Base-by-base conservation (phyloP, 2,113 vertebrate genomes). In the Sphaerodactylus townsendi region DNA sequence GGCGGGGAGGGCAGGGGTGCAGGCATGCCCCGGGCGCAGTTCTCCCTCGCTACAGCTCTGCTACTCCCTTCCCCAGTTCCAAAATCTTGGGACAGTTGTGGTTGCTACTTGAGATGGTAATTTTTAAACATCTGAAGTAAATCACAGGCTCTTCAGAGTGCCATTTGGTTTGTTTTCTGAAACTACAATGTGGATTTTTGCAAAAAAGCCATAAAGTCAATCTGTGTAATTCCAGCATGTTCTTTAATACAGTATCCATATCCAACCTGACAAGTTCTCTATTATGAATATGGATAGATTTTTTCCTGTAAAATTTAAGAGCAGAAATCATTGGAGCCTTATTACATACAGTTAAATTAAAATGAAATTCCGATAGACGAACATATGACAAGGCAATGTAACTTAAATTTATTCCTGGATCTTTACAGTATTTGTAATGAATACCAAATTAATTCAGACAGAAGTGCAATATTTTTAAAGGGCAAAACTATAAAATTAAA, bases 321-420 rank as follows among this genome's bases (percentile, higher is more conserved):
- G 92, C 86, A 91, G 83, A 88, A 90, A 85, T 82, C 77, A 86
- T 81, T 90, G 92, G 91, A 93, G 62, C 79, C 72, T 86, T 91
- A 75, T 90, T 90, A 91, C 88, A 91, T 82, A 85, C 2, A 5
- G 73, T 86, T 86, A 90, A 88, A 94, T 92, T 84, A 85, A 94
- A 94, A 95, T 79, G 89, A 87, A 95, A 88, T 83, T 89, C 70
- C 44, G 13, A 71, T 23, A 92, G 87, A 91, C 87, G 78, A 84
- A 78, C 81, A 81, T 90, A 88, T 92, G 93, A 94, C 87, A 95
- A 89, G 41, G 89, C 50, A 44, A 66, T 86, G 79, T 69, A 85
- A 89, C 94, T 90, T 88, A 93, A 93, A 93, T 94, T 77, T 86
- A 93, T 95, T 94, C 89, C 89, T 92, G 94, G 89, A 82, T 44